A percentile compares a stretch with the other conserved stretches of the same genome.
Evolutionary conservation across 2,888 invertebrate species (phyloP).

Genomic region (Bellardia bayeri): DNA sequence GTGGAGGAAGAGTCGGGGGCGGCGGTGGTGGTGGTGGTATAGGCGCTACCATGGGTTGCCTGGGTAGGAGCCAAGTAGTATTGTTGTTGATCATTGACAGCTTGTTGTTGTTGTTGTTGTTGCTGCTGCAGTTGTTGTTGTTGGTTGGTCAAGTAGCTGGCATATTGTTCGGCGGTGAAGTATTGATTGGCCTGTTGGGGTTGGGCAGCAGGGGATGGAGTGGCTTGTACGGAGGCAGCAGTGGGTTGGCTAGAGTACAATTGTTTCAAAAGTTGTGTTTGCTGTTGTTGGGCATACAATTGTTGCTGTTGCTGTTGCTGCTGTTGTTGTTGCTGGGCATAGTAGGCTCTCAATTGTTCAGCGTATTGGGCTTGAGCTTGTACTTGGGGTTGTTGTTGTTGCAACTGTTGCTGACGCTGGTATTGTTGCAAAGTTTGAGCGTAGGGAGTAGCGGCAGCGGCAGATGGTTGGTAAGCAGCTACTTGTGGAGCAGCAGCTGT

Average conservation of each 20-base stretch:
- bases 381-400: constrained; percentile 76
- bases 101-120: constrained; percentile 76
- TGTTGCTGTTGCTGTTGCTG: constrained; percentile 78
- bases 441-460: constrained; percentile 66
- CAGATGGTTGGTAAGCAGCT: constrained; percentile 56
- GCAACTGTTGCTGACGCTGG: constrained; percentile 72
- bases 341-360: constrained; percentile 79
- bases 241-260: constrained; percentile 76
- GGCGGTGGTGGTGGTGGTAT: constrained; percentile 15
- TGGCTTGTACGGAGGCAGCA: constrained; percentile 33
- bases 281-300: constrained; percentile 75
- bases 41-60: constrained; percentile 48
- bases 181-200: constrained; percentile 77
- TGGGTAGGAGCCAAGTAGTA: constrained; percentile 70
- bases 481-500: constrained; percentile 52
- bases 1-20: constrained; percentile 8
- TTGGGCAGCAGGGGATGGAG: constrained; percentile 66
- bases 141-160: constrained; percentile 80
- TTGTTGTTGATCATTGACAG: constrained; percentile 71
- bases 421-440: constrained; percentile 75
- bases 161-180: constrained; percentile 81
- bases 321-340: constrained; percentile 78
- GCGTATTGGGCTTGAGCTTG: constrained; percentile 75
- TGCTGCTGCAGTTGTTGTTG: constrained; percentile 75
- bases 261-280: constrained; percentile 77